Evolutionary conservation across 2,888 invertebrate genomes (phyloP), one percentile per base, ranked within the genome.

Genomic region (Leptopterna dolabrata): DNA sequence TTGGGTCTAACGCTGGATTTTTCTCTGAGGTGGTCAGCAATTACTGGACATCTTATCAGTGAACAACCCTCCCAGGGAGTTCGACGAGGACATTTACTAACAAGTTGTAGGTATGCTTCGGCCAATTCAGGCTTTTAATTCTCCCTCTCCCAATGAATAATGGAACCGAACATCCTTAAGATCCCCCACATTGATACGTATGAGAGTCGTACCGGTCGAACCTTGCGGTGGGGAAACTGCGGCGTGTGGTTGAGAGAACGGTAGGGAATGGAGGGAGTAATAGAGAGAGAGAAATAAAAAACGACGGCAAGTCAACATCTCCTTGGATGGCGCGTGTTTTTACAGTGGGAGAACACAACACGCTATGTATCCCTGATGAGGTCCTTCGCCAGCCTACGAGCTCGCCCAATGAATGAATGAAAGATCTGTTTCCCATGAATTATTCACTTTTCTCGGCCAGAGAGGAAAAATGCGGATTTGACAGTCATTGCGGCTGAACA

Each of bases 391-490:
- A 19, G 73, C 71, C 71, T 71, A 51, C 16, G 27, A 27, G 73
- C 73, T 36, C 36, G 19, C 73, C 73, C 73, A 73, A 36, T 41
- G 41, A 41, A 73, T 73, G 36, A 73, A 73, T 73, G 73, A 73
- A 73, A 73, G 73, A 73, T 73, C 73, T 41, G 73, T 73, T 73
- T 73, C 73, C 73, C 73, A 73, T 73, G 73, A 73, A 73, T 73
- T 73, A 73, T 73, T 73, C 73, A 73, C 73, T 73, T 73, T 73
- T 73, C n/a, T 73, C 73, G 73, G 13, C 73, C 36, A 63, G 73
- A 36, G 41, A 19, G 36, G 41, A 73, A 73, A 73, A 73, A 73
- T 73, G 73, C 16, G 73, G 73, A 73, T 73, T 73, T 73, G 73
- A 73, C 36, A 73, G 73, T 73, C 73, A 73, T 73, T 73, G 73